These are phyloP conservation scores for Oxyteleia sp. DNA, from an alignment of 2,888 invertebrate genomes.

Conservation along the genomic window DNA sequence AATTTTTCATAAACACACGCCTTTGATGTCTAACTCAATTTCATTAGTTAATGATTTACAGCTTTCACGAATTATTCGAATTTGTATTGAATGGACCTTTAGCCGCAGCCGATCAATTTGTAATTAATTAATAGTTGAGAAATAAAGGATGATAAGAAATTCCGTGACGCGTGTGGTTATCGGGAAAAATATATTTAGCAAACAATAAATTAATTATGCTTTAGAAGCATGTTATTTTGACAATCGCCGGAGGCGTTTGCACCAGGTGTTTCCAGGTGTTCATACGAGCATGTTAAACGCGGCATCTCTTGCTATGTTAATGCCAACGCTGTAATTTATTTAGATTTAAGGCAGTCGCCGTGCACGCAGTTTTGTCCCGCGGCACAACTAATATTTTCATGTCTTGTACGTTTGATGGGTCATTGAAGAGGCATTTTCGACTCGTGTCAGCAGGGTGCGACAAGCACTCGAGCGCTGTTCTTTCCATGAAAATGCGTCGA, in stretches of 20 bases:
- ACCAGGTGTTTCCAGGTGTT: slow-evolving; percentile 79
- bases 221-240: slow-evolving; percentile 77
- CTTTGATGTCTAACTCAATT: slow-evolving; percentile 11
- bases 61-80: neutral
- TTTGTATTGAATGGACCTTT: neutral
- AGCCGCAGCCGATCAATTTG: neutral
- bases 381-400: slow-evolving; percentile 75
- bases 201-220: slow-evolving; percentile 54
- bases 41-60: slow-evolving; percentile 21
- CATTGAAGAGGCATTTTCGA: slow-evolving; percentile 59
- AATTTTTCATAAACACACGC: slow-evolving; percentile 1
- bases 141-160: slow-evolving; percentile 15
- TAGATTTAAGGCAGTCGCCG: slow-evolving; percentile 78
- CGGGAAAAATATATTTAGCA: slow-evolving; percentile 26
- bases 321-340: slow-evolving; percentile 80
- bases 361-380: slow-evolving; percentile 69
- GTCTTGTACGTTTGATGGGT: slow-evolving; percentile 67
- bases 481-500: slow-evolving; percentile 19
- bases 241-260: slow-evolving; percentile 74
- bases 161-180: slow-evolving; percentile 33
- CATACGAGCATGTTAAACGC: slow-evolving; percentile 75
- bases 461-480: slow-evolving; percentile 8
- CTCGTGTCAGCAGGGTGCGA: slow-evolving; percentile 55
- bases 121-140: slow-evolving; percentile 4
- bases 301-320: slow-evolving; percentile 81